phyloP scores from a whole-genome alignment of 2,888 invertebrate genomes.

The Polyommatus iphigenia region DNA sequence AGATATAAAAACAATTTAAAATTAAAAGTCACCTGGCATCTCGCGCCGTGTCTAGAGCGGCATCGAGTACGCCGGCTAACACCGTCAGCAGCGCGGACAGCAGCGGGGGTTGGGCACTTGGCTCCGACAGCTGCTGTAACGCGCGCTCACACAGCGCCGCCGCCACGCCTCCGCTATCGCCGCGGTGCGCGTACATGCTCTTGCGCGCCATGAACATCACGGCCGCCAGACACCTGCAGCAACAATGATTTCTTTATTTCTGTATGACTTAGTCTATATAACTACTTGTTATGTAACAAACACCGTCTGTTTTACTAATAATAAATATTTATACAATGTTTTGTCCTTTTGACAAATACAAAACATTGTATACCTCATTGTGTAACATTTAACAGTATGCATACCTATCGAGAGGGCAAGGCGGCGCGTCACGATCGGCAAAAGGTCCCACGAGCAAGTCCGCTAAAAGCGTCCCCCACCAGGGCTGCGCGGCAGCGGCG shows the following conservation, averaged over 20 bases:
- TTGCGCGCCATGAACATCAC: constrained; percentile 93
- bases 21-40: constrained; percentile 31
- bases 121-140: constrained; percentile 52
- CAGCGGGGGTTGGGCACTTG: constrained; percentile 62
- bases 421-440: constrained; percentile 87
- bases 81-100: constrained; percentile 65
- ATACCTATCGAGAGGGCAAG: constrained; percentile 92
- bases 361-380: no score
- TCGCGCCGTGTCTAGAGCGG: constrained; percentile 46
- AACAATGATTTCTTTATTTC: background rate
- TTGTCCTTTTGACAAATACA: no score
- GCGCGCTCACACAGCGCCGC: constrained; percentile 81
- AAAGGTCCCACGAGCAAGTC: constrained; percentile 89
- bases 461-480: constrained; percentile 96
- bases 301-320: no score
- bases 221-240: constrained; percentile 88
- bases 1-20: background rate
- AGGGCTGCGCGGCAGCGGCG: constrained; percentile 88
- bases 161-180: constrained; percentile 81
- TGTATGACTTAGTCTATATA: no score
- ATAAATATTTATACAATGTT: no score
- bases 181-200: constrained; percentile 78
- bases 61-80: constrained; percentile 63
- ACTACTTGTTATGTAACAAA: no score
- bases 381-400: no score